These are phyloP conservation scores for Entelurus aequoreus DNA, from an alignment of 2,113 vertebrate genomes.

Conservation along the genomic window DNA sequence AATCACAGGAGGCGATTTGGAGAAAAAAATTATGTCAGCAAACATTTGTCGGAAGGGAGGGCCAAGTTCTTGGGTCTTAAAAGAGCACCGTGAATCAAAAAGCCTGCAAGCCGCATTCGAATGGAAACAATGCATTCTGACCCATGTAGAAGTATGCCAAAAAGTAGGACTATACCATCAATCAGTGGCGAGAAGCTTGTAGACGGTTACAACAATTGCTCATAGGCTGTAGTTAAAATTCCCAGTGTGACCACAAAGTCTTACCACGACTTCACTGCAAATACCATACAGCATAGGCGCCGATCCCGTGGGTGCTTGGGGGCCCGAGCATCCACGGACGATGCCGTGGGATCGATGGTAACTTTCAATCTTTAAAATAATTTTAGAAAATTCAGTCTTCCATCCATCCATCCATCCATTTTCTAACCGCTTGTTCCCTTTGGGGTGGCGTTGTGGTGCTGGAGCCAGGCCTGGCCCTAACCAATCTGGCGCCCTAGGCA, in stretches of 20 bases:
- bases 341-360: no score
- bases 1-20: slow-evolving; percentile 7
- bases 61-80: background rate
- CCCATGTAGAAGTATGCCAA: background rate
- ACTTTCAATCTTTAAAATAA: no score
- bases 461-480: no score
- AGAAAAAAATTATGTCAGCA: slow-evolving; percentile 3
- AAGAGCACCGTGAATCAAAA: background rate
- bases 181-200: no score
- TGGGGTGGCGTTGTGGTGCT: no score
- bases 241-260: slow-evolving; percentile 3
- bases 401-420: no score
- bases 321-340: no score
- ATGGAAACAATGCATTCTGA: background rate
- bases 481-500: no score
- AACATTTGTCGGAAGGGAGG: background rate
- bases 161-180: background rate
- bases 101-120: background rate
- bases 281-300: background rate
- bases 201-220: background rate
- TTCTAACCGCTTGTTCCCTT: no score
- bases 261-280: background rate
- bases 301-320: no score
- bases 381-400: no score
- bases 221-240: background rate